Base-by-base conservation (phyloP, 2,797 vertebrate species). In the Adrianichthys oophorus region DNA sequence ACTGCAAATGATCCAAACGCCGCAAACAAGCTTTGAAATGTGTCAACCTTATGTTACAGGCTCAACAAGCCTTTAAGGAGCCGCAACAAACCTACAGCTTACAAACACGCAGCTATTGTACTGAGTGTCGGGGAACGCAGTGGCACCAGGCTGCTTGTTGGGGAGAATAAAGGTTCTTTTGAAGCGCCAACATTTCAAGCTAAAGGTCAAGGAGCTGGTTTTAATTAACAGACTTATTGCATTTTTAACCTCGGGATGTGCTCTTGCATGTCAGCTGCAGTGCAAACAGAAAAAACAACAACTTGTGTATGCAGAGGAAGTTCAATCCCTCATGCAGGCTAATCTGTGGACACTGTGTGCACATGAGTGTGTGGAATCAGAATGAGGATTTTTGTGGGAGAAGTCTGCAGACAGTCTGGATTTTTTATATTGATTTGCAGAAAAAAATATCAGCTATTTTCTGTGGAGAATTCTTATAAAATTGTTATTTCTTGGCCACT, bases 281-380 rank as follows among this genome's bases (percentile, higher is more conserved):
- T 48, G 45, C 32, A 5, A 41, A 68, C 59, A 21, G 15, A 68
- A 15, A 44, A 24, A n/a, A 60, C 41, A 13, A 62, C 48, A 26
- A 47, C 16, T 18, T 53, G 62, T 49, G 51, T 13, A 23, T 50
- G 61, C 56, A 62, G 37, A 59, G 50, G 56, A 60, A 62, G 54
- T 15, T 17, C 5, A 5, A 4, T 23, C 52, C 52, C 26, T 54
- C 54, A 63, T 62, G 56, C 48, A 51, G 65, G 80, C 48, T 70
- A 67, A 75, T 76, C 55, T 67, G 65, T 52, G 17, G 55, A 68
- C 48, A 16, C 44, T 26, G 59, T 44, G 58, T 57, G 50, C 61
- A 26, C 41, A 64, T 47, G 14, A 56, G 16, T 10, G 50, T 59
- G 62, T 45, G n/a, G 51, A 69, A 66, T 61, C 15, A 23, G 41